phyloP scores from a whole-genome alignment of 2,888 invertebrate genomes.

The Imbricaverruca yamaguchii region DNA sequence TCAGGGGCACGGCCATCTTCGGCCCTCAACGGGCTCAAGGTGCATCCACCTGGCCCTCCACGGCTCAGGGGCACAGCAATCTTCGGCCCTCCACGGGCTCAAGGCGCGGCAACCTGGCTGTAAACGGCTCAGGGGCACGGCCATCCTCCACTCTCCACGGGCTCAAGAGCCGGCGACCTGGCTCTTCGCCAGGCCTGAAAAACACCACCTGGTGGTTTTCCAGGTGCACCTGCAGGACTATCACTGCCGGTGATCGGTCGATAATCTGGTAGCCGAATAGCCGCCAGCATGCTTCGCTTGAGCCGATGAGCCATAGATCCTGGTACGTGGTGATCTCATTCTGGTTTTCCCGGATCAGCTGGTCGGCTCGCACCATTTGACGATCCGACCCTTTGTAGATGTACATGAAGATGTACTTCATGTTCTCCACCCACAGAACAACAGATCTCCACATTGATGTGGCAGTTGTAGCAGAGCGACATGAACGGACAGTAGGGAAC shows the following conservation, averaged over 20 bases:
- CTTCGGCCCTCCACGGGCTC: too few species aligned
- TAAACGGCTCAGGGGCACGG: too few species aligned
- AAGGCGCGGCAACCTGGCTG: too few species aligned
- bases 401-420: not conserved
- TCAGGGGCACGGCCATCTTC: too few species aligned
- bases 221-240: not conserved
- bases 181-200: not conserved
- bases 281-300: too few species aligned
- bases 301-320: not conserved
- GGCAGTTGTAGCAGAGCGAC: not conserved
- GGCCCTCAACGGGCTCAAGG: too few species aligned
- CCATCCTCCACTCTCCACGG: too few species aligned
- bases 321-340: not conserved
- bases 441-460: not conserved
- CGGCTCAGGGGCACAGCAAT: too few species aligned
- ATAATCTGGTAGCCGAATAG: not conserved
- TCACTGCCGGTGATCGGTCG: not conserved
- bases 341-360: not conserved
- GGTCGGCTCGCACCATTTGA: not conserved
- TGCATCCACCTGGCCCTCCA: too few species aligned
- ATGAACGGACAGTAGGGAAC: not conserved
- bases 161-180: not conserved
- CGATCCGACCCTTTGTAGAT: not conserved
- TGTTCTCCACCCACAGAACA: not conserved
- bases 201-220: not conserved